Evolutionary conservation across 2,113 vertebrate species (phyloP), one percentile per base, ranked within the genome.

Genomic region (Catharus bicknelli): DNA sequence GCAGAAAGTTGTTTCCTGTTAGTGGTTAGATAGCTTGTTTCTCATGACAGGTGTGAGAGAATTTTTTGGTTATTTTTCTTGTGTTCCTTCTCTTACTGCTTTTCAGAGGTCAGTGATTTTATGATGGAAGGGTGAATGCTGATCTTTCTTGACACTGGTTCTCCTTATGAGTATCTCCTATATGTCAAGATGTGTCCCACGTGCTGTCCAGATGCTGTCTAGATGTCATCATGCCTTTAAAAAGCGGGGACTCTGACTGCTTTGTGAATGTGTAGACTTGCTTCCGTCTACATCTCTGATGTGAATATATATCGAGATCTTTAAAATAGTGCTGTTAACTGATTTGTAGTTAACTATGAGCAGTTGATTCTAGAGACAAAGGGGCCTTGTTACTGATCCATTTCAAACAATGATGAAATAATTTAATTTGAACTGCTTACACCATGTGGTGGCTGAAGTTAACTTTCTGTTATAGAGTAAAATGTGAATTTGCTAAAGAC

Each of bases 261-360:
- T 66, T 47, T 43, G 7, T 43, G 48, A 34, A 16, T 15, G 2
- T 7, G 3, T 18, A 40, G n/a, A 15, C 14, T 36, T 48, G 10
- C 6, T n/a, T 69, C 36, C 3, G 3, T 38, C 9, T 4, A 0
- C 7, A 29, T 64, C 5, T 58, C 22, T 36, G 10, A 32, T 0
- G 2, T 19, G 8, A 32, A 23, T 30, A 58, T 32, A 4, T 38
- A 8, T 2, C n/a, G n/a, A 76, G 42, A 51, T 74, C 13, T 34
- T 86, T 66, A 21, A 67, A 87, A 45, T 6, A 8, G 4, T 48
- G 19, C 13, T 25, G 30, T 61, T 64, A 42, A 42, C 11, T 21
- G 21, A 3, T 38, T 36, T 29, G 4, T 36, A 7, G 85, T 82
- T 75, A 26, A 8, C 36, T 64, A 1, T 45, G n/a, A 82, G 15